A percentile compares a stretch with the other conserved stretches of the same genome.
These are phyloP conservation scores for Microcaecilia unicolor DNA, from an alignment of 2,797 vertebrate species.

Conservation along the genomic window DNA sequence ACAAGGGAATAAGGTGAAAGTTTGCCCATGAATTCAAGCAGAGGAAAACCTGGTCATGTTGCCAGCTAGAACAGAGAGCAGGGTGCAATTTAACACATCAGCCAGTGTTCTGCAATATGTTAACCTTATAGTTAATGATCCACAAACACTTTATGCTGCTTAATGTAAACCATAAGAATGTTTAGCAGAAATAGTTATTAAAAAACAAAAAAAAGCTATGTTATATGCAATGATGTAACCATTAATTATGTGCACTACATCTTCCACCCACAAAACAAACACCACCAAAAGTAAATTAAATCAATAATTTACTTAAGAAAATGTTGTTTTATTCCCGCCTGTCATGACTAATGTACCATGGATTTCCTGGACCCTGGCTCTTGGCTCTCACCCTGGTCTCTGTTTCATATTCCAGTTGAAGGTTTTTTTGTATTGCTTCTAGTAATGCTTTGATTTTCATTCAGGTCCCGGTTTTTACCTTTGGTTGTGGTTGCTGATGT, in stretches of 20 bases:
- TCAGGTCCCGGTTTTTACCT: no score
- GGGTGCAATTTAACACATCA: constrained; percentile 46
- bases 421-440: no score
- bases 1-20: constrained; percentile 37
- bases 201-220: constrained; percentile 56
- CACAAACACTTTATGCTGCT: constrained; percentile 48
- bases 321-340: no score
- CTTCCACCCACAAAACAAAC: constrained; percentile 5
- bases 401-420: no score
- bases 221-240: constrained; percentile 40
- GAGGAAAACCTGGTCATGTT: constrained; percentile 44
- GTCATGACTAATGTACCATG: no score
- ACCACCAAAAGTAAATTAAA: constrained; percentile 27
- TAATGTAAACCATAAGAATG: constrained; percentile 57
- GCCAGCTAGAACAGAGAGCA: constrained; percentile 40
- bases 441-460: no score
- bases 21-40: not conserved
- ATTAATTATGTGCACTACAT: constrained; percentile 52
- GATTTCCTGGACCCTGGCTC: no score
- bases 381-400: no score
- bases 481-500: no score
- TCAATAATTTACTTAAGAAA: constrained; percentile 46
- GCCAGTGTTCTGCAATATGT: constrained; percentile 63
- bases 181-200: constrained; percentile 51
- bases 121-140: constrained; percentile 59